phyloP scores from a whole-genome alignment of 2,113 vertebrate species.

The Leptodactylus fuscus region DNA sequence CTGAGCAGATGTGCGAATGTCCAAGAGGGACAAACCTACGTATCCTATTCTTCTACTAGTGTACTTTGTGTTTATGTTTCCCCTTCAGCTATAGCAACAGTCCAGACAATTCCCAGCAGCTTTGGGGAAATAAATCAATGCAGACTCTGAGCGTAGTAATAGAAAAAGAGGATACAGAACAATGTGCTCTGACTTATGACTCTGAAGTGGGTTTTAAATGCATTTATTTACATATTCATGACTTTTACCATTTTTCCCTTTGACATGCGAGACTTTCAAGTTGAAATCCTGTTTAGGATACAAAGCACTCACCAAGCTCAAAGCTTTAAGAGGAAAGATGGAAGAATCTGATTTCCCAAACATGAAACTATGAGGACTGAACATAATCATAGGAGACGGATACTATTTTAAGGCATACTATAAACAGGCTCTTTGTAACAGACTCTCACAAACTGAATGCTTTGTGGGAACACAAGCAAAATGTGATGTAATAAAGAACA shows the following conservation, averaged over 20 bases:
- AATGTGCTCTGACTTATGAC: slow-evolving; percentile 12
- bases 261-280: slow-evolving; percentile 19
- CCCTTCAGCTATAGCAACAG: slow-evolving; percentile 62
- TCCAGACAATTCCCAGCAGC: slow-evolving; percentile 63
- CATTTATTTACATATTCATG: slow-evolving; percentile 33
- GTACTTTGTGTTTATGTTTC: slow-evolving; percentile 68
- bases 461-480: slow-evolving; percentile 11
- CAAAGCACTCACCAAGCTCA: neutral
- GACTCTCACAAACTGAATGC: neutral
- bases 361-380: neutral
- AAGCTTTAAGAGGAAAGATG: slow-evolving; percentile 22
- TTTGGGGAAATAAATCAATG: slow-evolving; percentile 67
- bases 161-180: slow-evolving; percentile 16
- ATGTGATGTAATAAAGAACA: neutral
- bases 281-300: slow-evolving; percentile 30
- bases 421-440: slow-evolving; percentile 9
- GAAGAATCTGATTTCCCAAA: slow-evolving; percentile 18
- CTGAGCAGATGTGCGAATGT: too few species aligned
- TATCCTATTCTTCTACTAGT: slow-evolving; percentile 63
- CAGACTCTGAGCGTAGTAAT: slow-evolving; percentile 41
- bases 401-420: slow-evolving; percentile 39
- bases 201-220: slow-evolving; percentile 12
- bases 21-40: too few species aligned
- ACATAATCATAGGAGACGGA: slow-evolving; percentile 38
- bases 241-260: slow-evolving; percentile 37